A percentile compares a stretch with the other conserved stretches of the same genome.
These are phyloP conservation scores for Deroplatys truncata DNA, from an alignment of 2,888 invertebrate genomes.

Conservation along the genomic window DNA sequence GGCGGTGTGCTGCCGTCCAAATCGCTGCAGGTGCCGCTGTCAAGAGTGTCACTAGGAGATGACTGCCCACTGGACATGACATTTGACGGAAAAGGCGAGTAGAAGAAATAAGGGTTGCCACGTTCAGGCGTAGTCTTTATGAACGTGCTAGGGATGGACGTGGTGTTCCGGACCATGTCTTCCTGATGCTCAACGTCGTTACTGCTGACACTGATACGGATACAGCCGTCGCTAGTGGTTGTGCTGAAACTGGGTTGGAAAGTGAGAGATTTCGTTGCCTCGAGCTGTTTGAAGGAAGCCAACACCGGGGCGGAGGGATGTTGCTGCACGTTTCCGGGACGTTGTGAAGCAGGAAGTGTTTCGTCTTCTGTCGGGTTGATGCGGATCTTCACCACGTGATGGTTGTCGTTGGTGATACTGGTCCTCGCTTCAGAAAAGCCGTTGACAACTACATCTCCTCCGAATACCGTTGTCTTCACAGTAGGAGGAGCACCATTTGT, in stretches of 20 bases:
- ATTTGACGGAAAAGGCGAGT: slow-evolving; percentile 54
- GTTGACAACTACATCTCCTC: slow-evolving; percentile 34
- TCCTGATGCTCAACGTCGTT: slow-evolving; percentile 40
- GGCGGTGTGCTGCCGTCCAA: slow-evolving; percentile 66
- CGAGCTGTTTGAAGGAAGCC: background rate
- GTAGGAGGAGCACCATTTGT: background rate
- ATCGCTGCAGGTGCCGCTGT: slow-evolving; percentile 83
- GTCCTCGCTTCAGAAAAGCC: slow-evolving; percentile 6
- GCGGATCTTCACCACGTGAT: slow-evolving; percentile 66
- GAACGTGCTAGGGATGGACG: background rate
- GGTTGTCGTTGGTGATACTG: slow-evolving; percentile 19
- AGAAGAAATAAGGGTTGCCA: slow-evolving; percentile 54
- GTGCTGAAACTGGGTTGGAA: slow-evolving; percentile 20
- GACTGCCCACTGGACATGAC: slow-evolving; percentile 72
- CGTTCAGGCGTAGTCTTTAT: slow-evolving; percentile 11
- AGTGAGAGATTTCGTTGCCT: slow-evolving; percentile 3
- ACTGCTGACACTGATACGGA: slow-evolving; percentile 54
- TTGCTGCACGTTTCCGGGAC: slow-evolving; percentile 15
- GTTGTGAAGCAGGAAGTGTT: background rate
- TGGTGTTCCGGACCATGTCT: slow-evolving; percentile 15
- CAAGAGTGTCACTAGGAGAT: slow-evolving; percentile 76
- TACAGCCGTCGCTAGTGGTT: slow-evolving; percentile 51
- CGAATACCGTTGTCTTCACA: slow-evolving; percentile 48
- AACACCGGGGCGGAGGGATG: background rate
- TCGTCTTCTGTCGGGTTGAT: slow-evolving; percentile 58